phyloP scores from a whole-genome alignment of 1,140 invertebrate species.

The Drosophila azteca region DNA sequence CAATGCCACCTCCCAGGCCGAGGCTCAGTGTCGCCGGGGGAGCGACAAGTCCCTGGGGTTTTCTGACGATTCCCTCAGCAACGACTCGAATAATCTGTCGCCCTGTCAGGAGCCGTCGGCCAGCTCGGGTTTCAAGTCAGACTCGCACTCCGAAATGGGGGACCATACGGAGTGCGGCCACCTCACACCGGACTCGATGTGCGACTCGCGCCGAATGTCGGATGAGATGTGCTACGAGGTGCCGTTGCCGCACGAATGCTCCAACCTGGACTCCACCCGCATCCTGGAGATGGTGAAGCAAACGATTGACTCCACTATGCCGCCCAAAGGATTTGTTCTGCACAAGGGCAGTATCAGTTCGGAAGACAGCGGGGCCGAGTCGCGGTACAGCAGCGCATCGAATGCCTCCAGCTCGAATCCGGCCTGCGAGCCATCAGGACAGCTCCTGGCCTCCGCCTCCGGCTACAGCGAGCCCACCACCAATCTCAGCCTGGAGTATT shows the following conservation, averaged over 20 bases:
- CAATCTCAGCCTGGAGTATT: slow-evolving; percentile 90
- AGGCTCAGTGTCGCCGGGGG: slow-evolving; percentile 83
- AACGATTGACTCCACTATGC: slow-evolving; percentile 91
- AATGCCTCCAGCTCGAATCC: slow-evolving; percentile 64
- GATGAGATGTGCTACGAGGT: slow-evolving; percentile 87
- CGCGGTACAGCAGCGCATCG: slow-evolving; percentile 65
- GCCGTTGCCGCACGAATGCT: slow-evolving; percentile 91
- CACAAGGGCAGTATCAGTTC: slow-evolving; percentile 75
- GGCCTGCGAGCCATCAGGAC: slow-evolving; percentile 20
- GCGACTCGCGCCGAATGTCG: slow-evolving; percentile 81
- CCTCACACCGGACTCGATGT: slow-evolving; percentile 81
- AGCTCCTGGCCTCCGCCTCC: slow-evolving; percentile 1
- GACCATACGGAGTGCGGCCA: slow-evolving; percentile 82
- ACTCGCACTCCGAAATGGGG: slow-evolving; percentile 82
- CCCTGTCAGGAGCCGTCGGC: slow-evolving; percentile 83
- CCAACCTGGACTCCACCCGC: slow-evolving; percentile 89
- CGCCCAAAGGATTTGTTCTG: slow-evolving; percentile 89
- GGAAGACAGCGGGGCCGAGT: slow-evolving; percentile 67
- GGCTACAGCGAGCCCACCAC: slow-evolving; percentile 80
- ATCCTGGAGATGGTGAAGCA: slow-evolving; percentile 93
- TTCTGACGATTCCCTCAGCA: slow-evolving; percentile 88
- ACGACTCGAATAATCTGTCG: slow-evolving; percentile 85
- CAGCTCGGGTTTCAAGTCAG: slow-evolving; percentile 83
- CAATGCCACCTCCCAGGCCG: background rate
- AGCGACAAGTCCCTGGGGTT: slow-evolving; percentile 87